Conservation (phyloP, 1,140 invertebrate genomes). For the Dryas iulia region DNA sequence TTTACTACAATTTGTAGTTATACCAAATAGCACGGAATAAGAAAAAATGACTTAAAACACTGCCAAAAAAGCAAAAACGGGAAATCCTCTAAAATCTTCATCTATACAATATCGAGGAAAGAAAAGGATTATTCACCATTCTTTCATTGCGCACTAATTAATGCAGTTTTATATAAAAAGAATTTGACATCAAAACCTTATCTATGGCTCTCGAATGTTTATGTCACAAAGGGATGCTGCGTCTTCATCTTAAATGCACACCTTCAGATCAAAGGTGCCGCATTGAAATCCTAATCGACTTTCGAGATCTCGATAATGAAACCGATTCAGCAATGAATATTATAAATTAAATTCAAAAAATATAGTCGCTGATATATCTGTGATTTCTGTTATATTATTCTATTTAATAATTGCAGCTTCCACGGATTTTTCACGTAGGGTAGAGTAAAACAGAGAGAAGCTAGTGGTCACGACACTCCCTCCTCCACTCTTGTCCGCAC, state of each 20-base stretch:
- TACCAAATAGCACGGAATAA: too few relatives aligned
- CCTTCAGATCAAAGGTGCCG: slow-evolving; percentile 30
- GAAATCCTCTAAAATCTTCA: too few relatives aligned
- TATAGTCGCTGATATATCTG: too few relatives aligned
- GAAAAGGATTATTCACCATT: not conserved
- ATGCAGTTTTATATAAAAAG: slow-evolving; percentile 21
- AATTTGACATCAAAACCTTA: slow-evolving; percentile 18
- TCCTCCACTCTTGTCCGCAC: too few relatives aligned
- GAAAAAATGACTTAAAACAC: too few relatives aligned
- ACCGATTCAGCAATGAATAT: slow-evolving; percentile 11
- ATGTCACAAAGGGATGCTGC: slow-evolving; percentile 25
- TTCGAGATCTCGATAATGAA: slow-evolving; percentile 29
- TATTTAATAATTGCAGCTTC: too few relatives aligned
- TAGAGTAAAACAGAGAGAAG: too few relatives aligned
- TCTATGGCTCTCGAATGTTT: slow-evolving; percentile 21
- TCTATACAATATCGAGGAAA: not conserved
- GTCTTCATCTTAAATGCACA: slow-evolving; percentile 30
- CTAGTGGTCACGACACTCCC: too few relatives aligned
- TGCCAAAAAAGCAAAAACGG: not conserved
- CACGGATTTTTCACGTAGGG: too few relatives aligned
- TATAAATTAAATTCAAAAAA: too few relatives aligned
- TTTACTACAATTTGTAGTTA: too few relatives aligned
- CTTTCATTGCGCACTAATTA: not conserved
- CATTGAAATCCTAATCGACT: slow-evolving; percentile 29
- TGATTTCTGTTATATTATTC: too few relatives aligned